Evolutionary conservation across 2,113 vertebrate species (phyloP), one percentile per base, ranked within the genome.

Genomic region (Ochotona curzoniae): DNA sequence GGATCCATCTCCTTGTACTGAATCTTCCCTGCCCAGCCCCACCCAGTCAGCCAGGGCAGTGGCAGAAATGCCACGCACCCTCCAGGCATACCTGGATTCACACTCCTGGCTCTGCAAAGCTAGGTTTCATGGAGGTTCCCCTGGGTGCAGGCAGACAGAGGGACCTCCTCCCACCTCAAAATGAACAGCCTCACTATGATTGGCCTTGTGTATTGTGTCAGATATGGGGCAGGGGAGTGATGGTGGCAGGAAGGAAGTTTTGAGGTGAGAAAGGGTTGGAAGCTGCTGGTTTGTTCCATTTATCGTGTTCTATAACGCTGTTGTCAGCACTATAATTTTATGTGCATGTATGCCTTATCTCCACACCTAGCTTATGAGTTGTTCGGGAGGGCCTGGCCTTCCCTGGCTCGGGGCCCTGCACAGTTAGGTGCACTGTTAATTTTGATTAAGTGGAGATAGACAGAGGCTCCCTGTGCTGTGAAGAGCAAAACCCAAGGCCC

Each of bases 341-440:
- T 57, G 25, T 63, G 15, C 23, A 18, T 30, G 12, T 57, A 26
- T 61, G 49, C 35, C 32, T 78, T 89, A 47, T 93, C 66, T 91
- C 87, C 2, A 21, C 47, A 38, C 26, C 88, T 83, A 38, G 69
- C 49, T 73, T 23, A 32, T 63, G 67, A 90, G 54, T 54, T 63
- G 25, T 44, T 91, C 79, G 69, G 66, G 51, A 78, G 47, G 74
- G 30, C 66, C 25, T 87, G 82, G 35, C 44, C 79, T 87, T 95
- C 81, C 63, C 35, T 83, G 35, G 74, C 74, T 80, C 67, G n/a
- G 25, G 74, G 32, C 83, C 35, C 70, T 60, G 64, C 57, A 60
- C 35, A 75, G 79, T 44, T 74, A n/a, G 63, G 73, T 71, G 14
- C 78, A 79, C 44, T 49, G n/a, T 69, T 14, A 28, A 2, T 78